Percentiles rank a stretch among this genome's conserved stretches.
Conservation (phyloP, 2,797 vertebrate genomes). For the Emys orbicularis region DNA sequence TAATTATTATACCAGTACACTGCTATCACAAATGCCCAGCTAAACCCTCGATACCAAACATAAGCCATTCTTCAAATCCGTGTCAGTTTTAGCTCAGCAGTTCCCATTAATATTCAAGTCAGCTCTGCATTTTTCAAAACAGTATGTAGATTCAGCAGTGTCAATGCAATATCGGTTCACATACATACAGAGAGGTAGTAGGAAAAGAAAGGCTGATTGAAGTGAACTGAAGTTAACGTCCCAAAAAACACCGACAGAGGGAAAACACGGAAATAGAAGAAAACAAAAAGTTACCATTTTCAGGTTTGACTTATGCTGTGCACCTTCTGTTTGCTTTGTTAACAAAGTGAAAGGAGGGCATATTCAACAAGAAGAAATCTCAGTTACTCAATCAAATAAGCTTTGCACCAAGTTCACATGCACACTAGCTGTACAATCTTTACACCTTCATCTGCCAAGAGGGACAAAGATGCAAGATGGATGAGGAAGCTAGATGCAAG, state of each 20-base stretch:
- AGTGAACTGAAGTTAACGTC: slow-evolving; percentile 46
- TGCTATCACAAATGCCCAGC: neutral
- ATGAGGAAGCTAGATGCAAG: slow-evolving; percentile 27
- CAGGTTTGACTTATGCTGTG: neutral
- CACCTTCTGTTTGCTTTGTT: neutral
- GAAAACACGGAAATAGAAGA: slow-evolving; percentile 18
- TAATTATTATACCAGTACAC: neutral
- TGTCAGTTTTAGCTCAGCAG: slow-evolving; percentile 8
- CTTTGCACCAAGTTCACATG: neutral
- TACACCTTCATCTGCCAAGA: slow-evolving; percentile 21
- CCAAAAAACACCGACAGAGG: slow-evolving; percentile 21
- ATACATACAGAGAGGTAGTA: slow-evolving; percentile 15
- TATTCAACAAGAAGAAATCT: slow-evolving; percentile 33
- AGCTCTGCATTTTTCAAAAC: slow-evolving; percentile 45
- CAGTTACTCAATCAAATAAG: neutral
- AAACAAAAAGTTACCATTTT: neutral
- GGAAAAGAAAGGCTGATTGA: slow-evolving; percentile 41
- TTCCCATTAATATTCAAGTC: slow-evolving; percentile 34
- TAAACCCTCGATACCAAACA: neutral
- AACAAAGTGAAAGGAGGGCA: neutral
- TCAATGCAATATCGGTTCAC: slow-evolving; percentile 5
- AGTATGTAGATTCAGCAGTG: slow-evolving; percentile 34
- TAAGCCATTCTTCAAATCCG: slow-evolving; percentile 9
- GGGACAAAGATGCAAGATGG: neutral
- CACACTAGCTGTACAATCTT: neutral